Percentiles rank a stretch among this genome's conserved stretches.
Evolutionary conservation across 2,797 vertebrate species (phyloP).

Genomic region (Thripadectes ignobilis): DNA sequence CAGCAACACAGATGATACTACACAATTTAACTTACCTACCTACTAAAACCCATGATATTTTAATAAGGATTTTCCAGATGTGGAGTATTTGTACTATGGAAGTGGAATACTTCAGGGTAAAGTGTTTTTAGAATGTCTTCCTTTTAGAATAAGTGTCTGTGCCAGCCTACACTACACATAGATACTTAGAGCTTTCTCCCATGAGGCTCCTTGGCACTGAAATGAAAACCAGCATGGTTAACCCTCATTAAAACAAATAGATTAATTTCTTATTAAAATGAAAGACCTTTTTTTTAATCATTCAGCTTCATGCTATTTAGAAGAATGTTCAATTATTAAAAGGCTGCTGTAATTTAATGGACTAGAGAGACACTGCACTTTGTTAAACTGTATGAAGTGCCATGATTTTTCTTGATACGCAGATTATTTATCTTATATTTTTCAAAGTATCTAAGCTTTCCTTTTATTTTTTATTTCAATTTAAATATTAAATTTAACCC

Average conservation of each 20-base stretch:
- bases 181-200: neutral
- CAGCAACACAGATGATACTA: neutral
- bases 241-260: slow-evolving; percentile 34
- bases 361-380: neutral
- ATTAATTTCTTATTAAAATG: slow-evolving; percentile 48
- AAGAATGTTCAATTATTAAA: slow-evolving; percentile 51
- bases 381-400: neutral
- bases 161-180: neutral
- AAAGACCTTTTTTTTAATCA: slow-evolving; percentile 22
- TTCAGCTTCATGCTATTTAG: slow-evolving; percentile 42
- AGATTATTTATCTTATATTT: neutral
- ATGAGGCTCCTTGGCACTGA: neutral
- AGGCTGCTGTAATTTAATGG: slow-evolving; percentile 10
- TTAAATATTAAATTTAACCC: neutral
- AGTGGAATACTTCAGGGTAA: neutral
- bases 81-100: neutral
- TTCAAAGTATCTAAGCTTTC: neutral
- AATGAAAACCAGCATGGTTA: neutral
- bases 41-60: neutral
- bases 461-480: neutral
- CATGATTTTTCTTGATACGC: neutral
- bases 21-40: neutral
- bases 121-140: neutral
- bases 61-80: neutral
- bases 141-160: neutral